Base-by-base conservation (phyloP, 2,888 invertebrate genomes). In the Melanophora roralis region DNA sequence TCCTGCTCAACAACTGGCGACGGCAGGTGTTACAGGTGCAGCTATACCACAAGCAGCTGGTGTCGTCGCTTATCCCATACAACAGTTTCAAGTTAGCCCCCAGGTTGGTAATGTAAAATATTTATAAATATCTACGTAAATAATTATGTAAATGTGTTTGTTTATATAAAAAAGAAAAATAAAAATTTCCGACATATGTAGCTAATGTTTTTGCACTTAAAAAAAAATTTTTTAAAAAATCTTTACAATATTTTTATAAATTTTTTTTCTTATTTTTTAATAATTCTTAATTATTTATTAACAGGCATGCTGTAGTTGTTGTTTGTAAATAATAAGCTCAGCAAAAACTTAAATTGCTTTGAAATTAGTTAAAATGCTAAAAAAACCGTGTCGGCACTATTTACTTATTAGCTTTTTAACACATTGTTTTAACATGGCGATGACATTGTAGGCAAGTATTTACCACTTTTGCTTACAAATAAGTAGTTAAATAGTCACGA, bases 61-160 rank as follows among this genome's bases (percentile, higher is more conserved):
- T 81, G 94, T 96, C 90, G 94, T 96, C 89, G 95, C 95, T 88
- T 96, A 96, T 90, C 96, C 97, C 68, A 95, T 97, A 90, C 97
- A 97, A 91, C 97, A 96, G 91, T 97, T 96, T 92, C 97, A 97
- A 93, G 96, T 95, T 85, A 90, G 90, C 89, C 90, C 90, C 85
- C 90, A 90, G 90, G 90, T 90, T 89, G 84, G 88, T 86, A 81
- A 78, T 53, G 14, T 67, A 51, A 9, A 49, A 19, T 74, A 4
- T 36, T 59, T 59, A n/a, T 53, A 65, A 64, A 62, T 71, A 23
- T 78, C n/a, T n/a, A n/a, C n/a, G 55, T 51, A 69, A 27, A 57
- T 45, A 62, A 1, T n/a, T 40, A 40, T n/a, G 19, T 38, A 49
- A 9, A 36, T 23, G 19, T 45, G 23, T 36, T 67, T 19, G 34